A percentile compares a stretch with the other conserved stretches of the same genome.
These are phyloP conservation scores for Patella pellucida DNA, from an alignment of 2,888 invertebrate species.

Conservation along the genomic window DNA sequence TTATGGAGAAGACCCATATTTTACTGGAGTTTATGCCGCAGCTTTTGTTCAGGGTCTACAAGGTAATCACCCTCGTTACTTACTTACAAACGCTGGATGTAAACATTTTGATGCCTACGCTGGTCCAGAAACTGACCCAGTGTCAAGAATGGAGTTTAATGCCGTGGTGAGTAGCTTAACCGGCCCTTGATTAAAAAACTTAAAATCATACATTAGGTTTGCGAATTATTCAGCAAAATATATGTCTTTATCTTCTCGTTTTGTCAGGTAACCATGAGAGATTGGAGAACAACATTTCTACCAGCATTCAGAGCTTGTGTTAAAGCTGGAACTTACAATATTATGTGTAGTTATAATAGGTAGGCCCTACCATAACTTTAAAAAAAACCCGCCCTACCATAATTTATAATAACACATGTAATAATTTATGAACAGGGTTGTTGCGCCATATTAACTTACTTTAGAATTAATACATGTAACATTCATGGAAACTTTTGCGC, in stretches of 20 bases:
- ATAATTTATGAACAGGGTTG: too few relatives aligned
- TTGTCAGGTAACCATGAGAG: constrained; percentile 22
- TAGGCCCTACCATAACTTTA: not conserved
- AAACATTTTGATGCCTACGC: constrained; percentile 48
- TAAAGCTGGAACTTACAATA: constrained; percentile 47
- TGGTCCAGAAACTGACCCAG: constrained; percentile 48
- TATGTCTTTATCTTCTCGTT: not conserved
- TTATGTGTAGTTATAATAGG: constrained; percentile 59
- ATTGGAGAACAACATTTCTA: constrained; percentile 50
- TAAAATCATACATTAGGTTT: too few relatives aligned
- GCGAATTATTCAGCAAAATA: too few relatives aligned
- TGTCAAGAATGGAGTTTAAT: constrained; percentile 15
- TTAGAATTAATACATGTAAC: too few relatives aligned
- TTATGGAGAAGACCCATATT: constrained; percentile 47
- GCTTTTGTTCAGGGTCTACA: constrained; percentile 43
- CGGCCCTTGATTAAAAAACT: too few relatives aligned
- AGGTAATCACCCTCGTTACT: constrained; percentile 37
- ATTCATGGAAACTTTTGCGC: too few relatives aligned
- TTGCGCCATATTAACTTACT: too few relatives aligned
- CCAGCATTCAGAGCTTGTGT: constrained; percentile 51
- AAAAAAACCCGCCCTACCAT: too few relatives aligned
- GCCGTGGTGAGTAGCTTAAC: constrained; percentile 4
- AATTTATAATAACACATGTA: too few relatives aligned
- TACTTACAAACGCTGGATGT: constrained; percentile 44
- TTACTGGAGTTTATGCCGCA: constrained; percentile 34